Evolutionary conservation across 2,888 invertebrate genomes (phyloP).

Genomic region (Rotaria magnacalcarata): DNA sequence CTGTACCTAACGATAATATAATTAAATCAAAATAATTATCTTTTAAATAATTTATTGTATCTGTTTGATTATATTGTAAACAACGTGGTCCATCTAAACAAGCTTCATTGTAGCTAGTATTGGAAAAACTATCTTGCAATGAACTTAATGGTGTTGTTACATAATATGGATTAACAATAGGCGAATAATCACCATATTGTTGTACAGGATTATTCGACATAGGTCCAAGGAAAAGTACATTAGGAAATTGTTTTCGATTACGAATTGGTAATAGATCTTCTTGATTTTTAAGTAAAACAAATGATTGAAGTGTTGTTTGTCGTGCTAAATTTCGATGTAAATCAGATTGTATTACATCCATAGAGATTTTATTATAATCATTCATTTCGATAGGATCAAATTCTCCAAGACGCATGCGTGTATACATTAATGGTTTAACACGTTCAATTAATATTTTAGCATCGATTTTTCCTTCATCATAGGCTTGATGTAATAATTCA

Average conservation of each 20-base stretch:
- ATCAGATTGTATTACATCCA: conserved; percentile 28
- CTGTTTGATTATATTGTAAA: conserved; percentile 31
- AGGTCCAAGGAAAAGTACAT: conserved; percentile 12
- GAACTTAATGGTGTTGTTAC: conserved; percentile 15
- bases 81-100: conserved; percentile 1
- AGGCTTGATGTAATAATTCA: conserved; percentile 47
- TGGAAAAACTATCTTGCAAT: background rate
- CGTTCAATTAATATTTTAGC: conserved; percentile 46
- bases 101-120: background rate
- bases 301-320: conserved; percentile 21
- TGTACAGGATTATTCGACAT: conserved; percentile 20
- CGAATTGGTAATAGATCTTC: background rate
- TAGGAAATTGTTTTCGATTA: background rate
- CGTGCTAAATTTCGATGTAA: conserved; percentile 6
- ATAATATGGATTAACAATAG: background rate
- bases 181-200: conserved; percentile 35
- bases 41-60: conserved; percentile 23
- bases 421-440: conserved; percentile 49
- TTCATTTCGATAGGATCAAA: conserved; percentile 49
- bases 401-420: conserved; percentile 49
- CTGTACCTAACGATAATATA: conserved; percentile 6
- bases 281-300: conserved; percentile 13
- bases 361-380: conserved; percentile 41
- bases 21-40: background rate
- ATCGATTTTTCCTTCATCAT: conserved; percentile 47